Conservation (phyloP, 1,140 invertebrate species). For the Saxidomus purpurata region DNA sequence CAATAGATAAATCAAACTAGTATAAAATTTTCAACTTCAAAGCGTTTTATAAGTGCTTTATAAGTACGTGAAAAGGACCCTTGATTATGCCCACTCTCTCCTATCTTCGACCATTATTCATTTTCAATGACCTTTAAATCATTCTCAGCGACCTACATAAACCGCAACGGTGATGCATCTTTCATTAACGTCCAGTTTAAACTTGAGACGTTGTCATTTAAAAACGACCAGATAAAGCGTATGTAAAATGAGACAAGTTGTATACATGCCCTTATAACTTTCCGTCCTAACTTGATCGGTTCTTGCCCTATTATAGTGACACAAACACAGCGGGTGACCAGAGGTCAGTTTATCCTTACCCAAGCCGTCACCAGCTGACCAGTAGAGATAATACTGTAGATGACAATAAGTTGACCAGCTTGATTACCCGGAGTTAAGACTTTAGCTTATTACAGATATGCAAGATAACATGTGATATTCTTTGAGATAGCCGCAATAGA, state of each 20-base stretch:
- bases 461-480: conserved; percentile 9
- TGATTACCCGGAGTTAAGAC: conserved; percentile 13
- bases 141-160: not conserved
- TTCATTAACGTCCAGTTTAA: conserved; percentile 16
- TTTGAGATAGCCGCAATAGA: conserved; percentile 1
- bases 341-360: conserved; percentile 41
- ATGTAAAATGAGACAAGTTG: not conserved
- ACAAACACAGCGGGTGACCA: conserved; percentile 12
- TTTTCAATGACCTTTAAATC: conserved; percentile 37
- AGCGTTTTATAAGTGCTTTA: conserved; percentile 53
- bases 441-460: conserved; percentile 32
- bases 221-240: not conserved
- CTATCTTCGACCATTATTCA: conserved; percentile 31
- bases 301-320: not conserved
- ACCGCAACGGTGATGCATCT: not conserved
- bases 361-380: not conserved
- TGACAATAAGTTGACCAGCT: not conserved
- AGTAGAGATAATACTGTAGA: not conserved
- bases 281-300: not conserved
- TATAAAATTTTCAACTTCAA: conserved; percentile 52
- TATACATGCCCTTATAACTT: not conserved
- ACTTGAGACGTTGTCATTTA: not conserved
- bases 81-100: conserved; percentile 35
- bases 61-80: conserved; percentile 35
- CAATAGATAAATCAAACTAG: conserved; percentile 52